Evolutionary conservation across 2,888 invertebrate species (phyloP).

Genomic region (Hylaea fasciaria): DNA sequence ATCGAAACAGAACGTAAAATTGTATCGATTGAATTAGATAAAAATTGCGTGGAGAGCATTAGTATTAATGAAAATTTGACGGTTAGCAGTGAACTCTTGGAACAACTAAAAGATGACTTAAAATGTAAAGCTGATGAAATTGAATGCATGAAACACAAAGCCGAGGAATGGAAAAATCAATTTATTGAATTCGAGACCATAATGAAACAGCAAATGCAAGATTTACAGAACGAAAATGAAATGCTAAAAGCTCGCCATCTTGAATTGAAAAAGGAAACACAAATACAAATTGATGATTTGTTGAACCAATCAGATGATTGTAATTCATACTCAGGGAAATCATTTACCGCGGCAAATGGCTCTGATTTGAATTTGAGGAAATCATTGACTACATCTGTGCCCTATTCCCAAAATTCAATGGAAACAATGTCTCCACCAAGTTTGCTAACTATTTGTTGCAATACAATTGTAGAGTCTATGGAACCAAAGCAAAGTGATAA

Average conservation of each 20-base stretch:
- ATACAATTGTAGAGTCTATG: conserved; percentile 61
- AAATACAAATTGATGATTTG: conserved; percentile 23
- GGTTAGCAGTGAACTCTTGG: conserved; percentile 52
- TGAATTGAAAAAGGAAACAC: conserved; percentile 29
- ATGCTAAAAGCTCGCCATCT: conserved; percentile 50
- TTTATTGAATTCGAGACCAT: conserved; percentile 52
- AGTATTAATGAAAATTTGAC: conserved; percentile 47
- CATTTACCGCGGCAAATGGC: conserved; percentile 5
- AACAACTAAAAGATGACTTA: conserved; percentile 58
- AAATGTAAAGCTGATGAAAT: conserved; percentile 59
- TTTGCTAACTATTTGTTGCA: conserved; percentile 68
- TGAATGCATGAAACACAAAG: conserved; percentile 56
- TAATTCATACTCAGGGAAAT: conserved; percentile 22
- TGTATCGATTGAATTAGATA: conserved; percentile 27
- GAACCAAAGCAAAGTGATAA: conserved; percentile 52
- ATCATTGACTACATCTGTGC: neutral
- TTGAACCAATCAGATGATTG: conserved; percentile 16
- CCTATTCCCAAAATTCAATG: conserved; percentile 24
- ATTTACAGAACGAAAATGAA: conserved; percentile 59
- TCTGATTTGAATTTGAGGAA: conserved; percentile 25
- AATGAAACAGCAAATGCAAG: conserved; percentile 59
- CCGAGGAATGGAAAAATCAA: conserved; percentile 58
- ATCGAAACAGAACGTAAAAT: conserved; percentile 53
- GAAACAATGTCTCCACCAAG: conserved; percentile 62
- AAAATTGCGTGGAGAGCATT: conserved; percentile 15